A percentile compares a stretch with the other conserved stretches of the same genome.
phyloP scores from a whole-genome alignment of 2,113 vertebrate genomes.

The Todiramphus saurophagus region DNA sequence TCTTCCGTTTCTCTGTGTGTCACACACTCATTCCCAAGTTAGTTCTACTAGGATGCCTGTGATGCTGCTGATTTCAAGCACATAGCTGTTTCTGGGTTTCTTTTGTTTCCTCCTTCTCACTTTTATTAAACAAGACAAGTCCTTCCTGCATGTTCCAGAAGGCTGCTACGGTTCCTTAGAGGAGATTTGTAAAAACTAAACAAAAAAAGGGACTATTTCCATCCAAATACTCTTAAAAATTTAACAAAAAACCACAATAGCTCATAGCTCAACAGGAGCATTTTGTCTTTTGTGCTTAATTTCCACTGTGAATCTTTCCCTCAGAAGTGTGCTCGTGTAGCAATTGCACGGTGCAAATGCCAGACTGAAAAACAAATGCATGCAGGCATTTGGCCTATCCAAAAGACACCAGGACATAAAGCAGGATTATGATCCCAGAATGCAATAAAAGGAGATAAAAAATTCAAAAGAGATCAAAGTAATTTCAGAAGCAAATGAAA shows the following conservation, averaged over 20 bases:
- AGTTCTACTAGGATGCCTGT: neutral
- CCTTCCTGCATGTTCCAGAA: conserved; percentile 1
- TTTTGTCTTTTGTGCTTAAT: conserved; percentile 46
- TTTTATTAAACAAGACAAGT: conserved; percentile 28
- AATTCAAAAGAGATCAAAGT: conserved; percentile 54
- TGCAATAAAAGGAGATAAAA: conserved; percentile 53
- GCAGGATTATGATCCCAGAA: conserved; percentile 43
- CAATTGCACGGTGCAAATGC: conserved; percentile 21
- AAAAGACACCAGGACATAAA: conserved; percentile 50
- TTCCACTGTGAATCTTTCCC: conserved; percentile 44
- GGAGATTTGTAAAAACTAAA: neutral
- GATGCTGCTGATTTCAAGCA: neutral
- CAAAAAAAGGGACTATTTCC: neutral
- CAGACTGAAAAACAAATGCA: conserved; percentile 38
- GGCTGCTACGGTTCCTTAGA: conserved; percentile 1
- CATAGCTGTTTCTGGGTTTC: neutral
- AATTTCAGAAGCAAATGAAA: conserved; percentile 52
- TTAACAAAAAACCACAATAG: conserved; percentile 17
- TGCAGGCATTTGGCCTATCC: conserved; percentile 24
- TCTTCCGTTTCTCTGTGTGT: neutral
- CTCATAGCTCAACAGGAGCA: conserved; percentile 17
- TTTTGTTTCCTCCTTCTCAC: neutral
- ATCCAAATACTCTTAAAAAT: conserved; percentile 49
- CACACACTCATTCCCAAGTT: neutral
- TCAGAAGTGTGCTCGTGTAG: neutral